Base-by-base conservation (phyloP, 2,888 invertebrate genomes). In the Endomychus coccineus region DNA sequence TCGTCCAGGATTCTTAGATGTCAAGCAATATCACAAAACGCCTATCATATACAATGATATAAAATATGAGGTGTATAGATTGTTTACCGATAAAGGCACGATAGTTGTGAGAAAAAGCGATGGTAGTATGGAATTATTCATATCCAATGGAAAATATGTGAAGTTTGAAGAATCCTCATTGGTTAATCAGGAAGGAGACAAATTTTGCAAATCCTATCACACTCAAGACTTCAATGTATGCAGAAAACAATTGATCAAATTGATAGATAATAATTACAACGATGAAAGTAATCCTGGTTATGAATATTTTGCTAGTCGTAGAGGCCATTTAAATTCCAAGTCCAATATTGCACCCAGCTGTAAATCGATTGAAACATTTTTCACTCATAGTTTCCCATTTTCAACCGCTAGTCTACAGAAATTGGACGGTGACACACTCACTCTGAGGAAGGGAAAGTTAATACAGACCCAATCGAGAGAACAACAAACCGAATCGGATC, bases 81-180 rank as follows among this genome's bases (percentile, higher is more conserved):
- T 58, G 10, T 58, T 55, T 31, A 50, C 48, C 4, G 43, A 44
- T 15, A 47, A 46, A 27, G 58, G 58, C 3, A 40, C 40, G 3
- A 35, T 58, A 3, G 25, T 54, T 13, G 45, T 56, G 2, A 54
- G 55, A 28, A 50, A 48, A 37, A 31, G 44, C 11, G 52, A 58
- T 32, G 56, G 54, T 2, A 44, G 47, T 3, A 48, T 54, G 4
- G 51, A 36, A 3, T 44, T 56, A 16, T 40, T 52, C 4, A 51
- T 49, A 41, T 49, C 51, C 3, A 53, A 51, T 13, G 58, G 58
- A n/a, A n/a, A n/a, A n/a, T n/a, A n/a, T n/a, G n/a, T n/a, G n/a
- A n/a, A n/a, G n/a, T n/a, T n/a, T n/a, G n/a, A n/a, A n/a, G n/a
- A n/a, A n/a, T n/a, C n/a, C n/a, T n/a, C n/a, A n/a, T n/a, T n/a